phyloP scores from a whole-genome alignment of 2,797 vertebrate species.

The Lateolabrax maculatus region DNA sequence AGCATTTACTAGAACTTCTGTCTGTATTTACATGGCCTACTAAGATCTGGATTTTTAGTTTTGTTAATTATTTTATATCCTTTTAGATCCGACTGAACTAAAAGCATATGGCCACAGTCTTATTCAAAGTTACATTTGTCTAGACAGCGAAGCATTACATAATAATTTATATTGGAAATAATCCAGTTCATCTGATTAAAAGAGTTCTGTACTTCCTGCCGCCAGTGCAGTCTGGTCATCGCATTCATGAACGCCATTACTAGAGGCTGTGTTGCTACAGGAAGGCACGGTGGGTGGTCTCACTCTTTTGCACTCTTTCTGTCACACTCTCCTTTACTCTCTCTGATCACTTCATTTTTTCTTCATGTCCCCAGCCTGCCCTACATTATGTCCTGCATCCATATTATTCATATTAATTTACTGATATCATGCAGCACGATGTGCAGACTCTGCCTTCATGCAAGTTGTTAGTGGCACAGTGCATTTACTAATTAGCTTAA shows the following conservation, averaged over 20 bases:
- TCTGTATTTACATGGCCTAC: neutral
- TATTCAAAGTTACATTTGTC: neutral
- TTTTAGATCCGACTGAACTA: neutral
- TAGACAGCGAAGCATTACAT: neutral
- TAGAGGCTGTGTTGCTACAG: slow-evolving; percentile 14
- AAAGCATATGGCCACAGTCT: neutral
- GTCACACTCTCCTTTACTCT: neutral
- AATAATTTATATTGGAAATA: neutral
- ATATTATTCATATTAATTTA: slow-evolving; percentile 2
- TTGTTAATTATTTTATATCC: neutral
- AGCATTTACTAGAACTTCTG: neutral
- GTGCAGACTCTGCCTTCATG: neutral
- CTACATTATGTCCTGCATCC: neutral
- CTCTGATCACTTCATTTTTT: slow-evolving; percentile 2
- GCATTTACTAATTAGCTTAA: neutral
- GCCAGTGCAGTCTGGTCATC: neutral
- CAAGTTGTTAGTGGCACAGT: neutral
- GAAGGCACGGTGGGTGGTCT: slow-evolving; percentile 39
- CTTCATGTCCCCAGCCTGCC: neutral
- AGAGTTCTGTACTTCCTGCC: neutral
- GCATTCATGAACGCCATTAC: slow-evolving; percentile 19
- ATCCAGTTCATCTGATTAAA: neutral
- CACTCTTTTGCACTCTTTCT: slow-evolving; percentile 10
- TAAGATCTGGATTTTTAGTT: neutral
- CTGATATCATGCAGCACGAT: neutral